Conservation (phyloP, 1,140 invertebrate genomes). For the Drosophila aff. region DNA sequence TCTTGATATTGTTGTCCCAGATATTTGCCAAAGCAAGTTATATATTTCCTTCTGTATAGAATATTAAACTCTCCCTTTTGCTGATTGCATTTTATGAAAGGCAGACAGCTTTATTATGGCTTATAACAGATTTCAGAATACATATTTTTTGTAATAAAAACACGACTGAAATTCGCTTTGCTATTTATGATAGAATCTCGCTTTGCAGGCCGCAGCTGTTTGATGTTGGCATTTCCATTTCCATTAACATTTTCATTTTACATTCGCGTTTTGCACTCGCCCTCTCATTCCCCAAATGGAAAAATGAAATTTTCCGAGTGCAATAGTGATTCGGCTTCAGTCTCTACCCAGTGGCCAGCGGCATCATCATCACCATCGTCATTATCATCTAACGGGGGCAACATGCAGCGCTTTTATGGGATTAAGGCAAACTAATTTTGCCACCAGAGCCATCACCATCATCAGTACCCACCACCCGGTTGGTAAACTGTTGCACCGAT, state of each 20-base stretch:
- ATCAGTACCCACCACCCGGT: background rate
- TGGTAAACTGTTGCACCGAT: constrained; percentile 22
- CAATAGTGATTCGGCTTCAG: constrained; percentile 13
- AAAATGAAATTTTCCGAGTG: constrained; percentile 30
- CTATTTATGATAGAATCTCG: constrained; percentile 1
- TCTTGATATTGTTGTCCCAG: background rate
- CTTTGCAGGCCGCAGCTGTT: constrained; percentile 21
- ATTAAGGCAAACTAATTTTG: constrained; percentile 52
- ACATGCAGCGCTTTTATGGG: constrained; percentile 38
- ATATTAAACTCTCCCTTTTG: background rate
- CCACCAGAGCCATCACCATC: constrained; percentile 13
- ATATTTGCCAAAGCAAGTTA: background rate
- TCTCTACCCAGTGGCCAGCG: constrained; percentile 30
- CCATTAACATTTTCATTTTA: constrained; percentile 29
- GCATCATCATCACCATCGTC: constrained; percentile 21
- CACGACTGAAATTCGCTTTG: background rate
- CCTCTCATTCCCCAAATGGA: constrained; percentile 27
- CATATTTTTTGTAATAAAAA: constrained; percentile 15
- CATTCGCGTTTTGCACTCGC: constrained; percentile 13
- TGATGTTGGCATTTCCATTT: constrained; percentile 41
- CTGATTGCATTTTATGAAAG: constrained; percentile 10
- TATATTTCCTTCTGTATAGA: background rate
- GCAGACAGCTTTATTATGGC: background rate
- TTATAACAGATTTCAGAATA: constrained; percentile 5
- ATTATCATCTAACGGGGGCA: background rate